Conservation (phyloP, 2,888 invertebrate species). For the Ormyrus pomaceus region DNA sequence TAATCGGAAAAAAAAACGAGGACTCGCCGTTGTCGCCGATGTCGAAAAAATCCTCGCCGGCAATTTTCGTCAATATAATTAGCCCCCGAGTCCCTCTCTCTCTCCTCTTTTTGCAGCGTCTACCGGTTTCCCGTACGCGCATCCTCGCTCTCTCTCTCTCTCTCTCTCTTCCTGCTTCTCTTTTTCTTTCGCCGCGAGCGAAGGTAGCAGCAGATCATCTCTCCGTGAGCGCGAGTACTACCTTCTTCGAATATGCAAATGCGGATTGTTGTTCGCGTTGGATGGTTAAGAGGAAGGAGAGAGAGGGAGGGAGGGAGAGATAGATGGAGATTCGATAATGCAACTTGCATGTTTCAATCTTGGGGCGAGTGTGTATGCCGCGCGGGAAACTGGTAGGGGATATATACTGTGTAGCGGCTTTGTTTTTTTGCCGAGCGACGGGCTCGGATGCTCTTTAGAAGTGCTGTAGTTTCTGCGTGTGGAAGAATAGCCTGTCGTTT, state of each 20-base stretch:
- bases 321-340: constrained; percentile 56
- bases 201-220: constrained; percentile 53
- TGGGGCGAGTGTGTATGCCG: constrained; percentile 14
- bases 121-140: background rate
- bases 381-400: constrained; percentile 43
- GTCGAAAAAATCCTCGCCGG: constrained; percentile 19
- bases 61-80: constrained; percentile 50
- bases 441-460: background rate
- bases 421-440: background rate
- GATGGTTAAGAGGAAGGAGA: background rate
- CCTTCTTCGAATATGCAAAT: constrained; percentile 61
- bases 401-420: constrained; percentile 7
- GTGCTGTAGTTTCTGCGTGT: background rate
- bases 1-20: background rate
- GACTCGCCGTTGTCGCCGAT: background rate
- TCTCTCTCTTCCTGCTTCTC: constrained; percentile 39
- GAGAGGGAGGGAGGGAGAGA: constrained; percentile 12
- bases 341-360: constrained; percentile 62
- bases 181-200: constrained; percentile 50
- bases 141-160: background rate
- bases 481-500: too few species aligned
- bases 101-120: background rate
- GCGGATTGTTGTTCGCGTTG: constrained; percentile 50
- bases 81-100: constrained; percentile 8
- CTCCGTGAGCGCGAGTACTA: constrained; percentile 8